phyloP scores from a whole-genome alignment of 2,888 invertebrate species.

The Chironomus riparius region DNA sequence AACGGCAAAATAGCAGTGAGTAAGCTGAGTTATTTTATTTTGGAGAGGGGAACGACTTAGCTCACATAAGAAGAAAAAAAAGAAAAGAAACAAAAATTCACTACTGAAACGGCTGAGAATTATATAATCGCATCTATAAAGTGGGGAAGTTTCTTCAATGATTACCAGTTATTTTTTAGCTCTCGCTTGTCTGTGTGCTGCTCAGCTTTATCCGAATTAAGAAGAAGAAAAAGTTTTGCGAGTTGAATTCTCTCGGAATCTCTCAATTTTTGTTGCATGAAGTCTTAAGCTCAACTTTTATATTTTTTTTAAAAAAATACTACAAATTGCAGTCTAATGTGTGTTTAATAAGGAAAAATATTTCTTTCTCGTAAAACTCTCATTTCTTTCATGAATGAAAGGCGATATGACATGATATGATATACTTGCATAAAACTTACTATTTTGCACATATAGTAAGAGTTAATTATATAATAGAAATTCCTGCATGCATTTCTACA shows the following conservation, averaged over 20 bases:
- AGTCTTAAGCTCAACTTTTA: not conserved
- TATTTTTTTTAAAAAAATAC: not conserved
- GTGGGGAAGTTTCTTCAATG: constrained; percentile 24
- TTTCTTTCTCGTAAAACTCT: too few species aligned
- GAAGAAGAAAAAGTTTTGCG: too few species aligned
- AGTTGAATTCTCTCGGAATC: not conserved
- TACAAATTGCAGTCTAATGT: not conserved
- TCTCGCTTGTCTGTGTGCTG: not conserved
- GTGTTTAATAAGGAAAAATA: too few species aligned
- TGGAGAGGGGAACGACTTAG: not conserved
- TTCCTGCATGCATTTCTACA: not conserved
- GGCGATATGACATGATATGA: not conserved
- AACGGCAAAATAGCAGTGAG: not conserved
- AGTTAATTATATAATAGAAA: not conserved
- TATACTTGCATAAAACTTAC: not conserved
- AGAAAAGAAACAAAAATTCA: not conserved
- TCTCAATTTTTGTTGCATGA: not conserved
- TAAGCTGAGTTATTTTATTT: not conserved
- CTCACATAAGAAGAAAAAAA: not conserved
- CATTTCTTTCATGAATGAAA: not conserved
- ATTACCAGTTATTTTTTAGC: constrained; percentile 13
- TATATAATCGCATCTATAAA: constrained; percentile 19
- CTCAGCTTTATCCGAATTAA: not conserved
- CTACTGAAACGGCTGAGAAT: constrained; percentile 3
- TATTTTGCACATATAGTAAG: not conserved